Evolutionary conservation across 2,797 vertebrate species (phyloP).

Genomic region (Phoeniculus purpureus): DNA sequence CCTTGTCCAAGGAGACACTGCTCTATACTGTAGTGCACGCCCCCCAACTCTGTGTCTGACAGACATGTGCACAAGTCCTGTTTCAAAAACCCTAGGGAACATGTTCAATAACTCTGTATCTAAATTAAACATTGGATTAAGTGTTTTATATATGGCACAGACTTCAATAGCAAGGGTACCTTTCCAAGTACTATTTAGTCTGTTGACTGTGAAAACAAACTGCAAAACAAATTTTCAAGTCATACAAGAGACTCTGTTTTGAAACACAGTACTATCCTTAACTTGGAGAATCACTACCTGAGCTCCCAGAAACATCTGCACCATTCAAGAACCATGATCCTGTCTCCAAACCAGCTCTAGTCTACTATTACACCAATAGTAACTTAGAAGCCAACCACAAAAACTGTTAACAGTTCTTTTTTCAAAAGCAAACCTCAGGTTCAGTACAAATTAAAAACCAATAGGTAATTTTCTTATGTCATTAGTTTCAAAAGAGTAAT

Average conservation of each 20-base stretch:
- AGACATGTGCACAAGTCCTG: neutral
- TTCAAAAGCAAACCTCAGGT: neutral
- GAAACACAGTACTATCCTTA: neutral
- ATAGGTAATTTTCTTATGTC: neutral
- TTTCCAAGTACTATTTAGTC: neutral
- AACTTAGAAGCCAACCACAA: neutral
- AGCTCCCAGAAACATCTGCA: neutral
- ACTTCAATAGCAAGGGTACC: neutral
- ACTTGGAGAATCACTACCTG: neutral
- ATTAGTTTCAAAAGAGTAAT: neutral
- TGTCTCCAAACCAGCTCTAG: neutral
- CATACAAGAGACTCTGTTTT: neutral
- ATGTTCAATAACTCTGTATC: neutral
- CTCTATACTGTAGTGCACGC: neutral
- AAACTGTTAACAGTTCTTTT: neutral
- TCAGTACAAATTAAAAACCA: neutral
- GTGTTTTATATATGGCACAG: neutral
- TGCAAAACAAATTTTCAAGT: neutral
- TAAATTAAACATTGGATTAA: neutral
- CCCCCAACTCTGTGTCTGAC: neutral
- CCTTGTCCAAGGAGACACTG: neutral
- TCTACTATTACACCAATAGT: neutral
- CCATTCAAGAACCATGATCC: neutral
- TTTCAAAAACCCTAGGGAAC: neutral
- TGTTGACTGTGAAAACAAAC: neutral